phyloP scores from a whole-genome alignment of 2,888 invertebrate species.

The Lepidocyrtoides sp. region DNA sequence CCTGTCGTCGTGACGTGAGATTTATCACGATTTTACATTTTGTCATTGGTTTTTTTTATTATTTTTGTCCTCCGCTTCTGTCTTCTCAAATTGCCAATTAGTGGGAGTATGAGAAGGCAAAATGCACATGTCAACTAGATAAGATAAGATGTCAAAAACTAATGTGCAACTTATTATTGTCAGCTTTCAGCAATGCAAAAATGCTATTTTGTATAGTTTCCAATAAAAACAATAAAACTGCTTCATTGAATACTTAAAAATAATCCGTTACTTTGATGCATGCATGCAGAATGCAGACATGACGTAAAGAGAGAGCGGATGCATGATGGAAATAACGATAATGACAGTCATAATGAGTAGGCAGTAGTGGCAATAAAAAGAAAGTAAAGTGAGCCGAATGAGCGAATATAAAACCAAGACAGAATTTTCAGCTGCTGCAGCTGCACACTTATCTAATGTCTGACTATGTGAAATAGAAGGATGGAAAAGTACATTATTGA shows the following conservation, averaged over 20 bases:
- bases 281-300: neutral
- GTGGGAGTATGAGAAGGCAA: conserved; percentile 26
- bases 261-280: neutral
- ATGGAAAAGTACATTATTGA: too few species aligned
- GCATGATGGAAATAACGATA: neutral
- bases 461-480: too few species aligned
- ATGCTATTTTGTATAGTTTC: neutral
- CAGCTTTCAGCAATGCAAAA: neutral
- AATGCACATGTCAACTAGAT: neutral
- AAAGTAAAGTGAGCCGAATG: conserved; percentile 18
- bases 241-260: neutral
- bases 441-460: too few species aligned
- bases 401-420: too few species aligned
- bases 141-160: neutral
- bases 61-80: neutral
- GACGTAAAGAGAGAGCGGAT: neutral
- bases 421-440: too few species aligned
- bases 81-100: conserved; percentile 71
- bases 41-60: conserved; percentile 60
- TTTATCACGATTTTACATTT: conserved; percentile 73
- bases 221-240: neutral
- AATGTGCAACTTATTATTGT: neutral
- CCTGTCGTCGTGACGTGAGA: conserved; percentile 63
- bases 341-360: conserved; percentile 29
- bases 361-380: conserved; percentile 40